Base-by-base conservation (phyloP, 2,113 vertebrate genomes). In the Rissa tridactyla region DNA sequence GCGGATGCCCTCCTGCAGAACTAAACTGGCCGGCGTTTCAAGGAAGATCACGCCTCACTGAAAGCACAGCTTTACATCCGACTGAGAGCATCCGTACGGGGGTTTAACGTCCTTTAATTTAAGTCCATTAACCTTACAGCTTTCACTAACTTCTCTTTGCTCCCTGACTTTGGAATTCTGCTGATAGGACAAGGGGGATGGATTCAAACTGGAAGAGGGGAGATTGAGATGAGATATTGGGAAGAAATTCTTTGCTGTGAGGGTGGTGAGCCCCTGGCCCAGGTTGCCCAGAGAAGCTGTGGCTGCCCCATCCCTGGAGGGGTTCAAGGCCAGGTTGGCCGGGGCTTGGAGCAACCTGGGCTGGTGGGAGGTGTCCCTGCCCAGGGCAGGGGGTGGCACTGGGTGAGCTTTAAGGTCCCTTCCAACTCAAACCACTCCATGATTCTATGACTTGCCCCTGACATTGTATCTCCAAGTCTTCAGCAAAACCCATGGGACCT, bases 381-480 rank as follows among this genome's bases (percentile, higher is more conserved):
- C 55, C 32, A 58, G 51, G 26, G 51, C 51, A 52, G 26, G 15
- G 19, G 7, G 10, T 61, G n/a, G 36, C 4, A 40, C 26, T 9
- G 3, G 25, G 8, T 40, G 25, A 2, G 6, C 61, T 40, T 40
- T 2, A 27, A 62, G 61, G 16, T 62, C 61, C 61, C 61, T 64
- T 40, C 36, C 16, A 18, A 40, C 36, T 26, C 11, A 29, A 40
- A 40, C 36, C 36, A 13, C 9, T n/a, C 34, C 9, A 2, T 60
- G 57, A 21, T 38, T 38, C 60, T 18, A 29, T 27, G 36, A 64
- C 19, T 13, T 34, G 34, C 15, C 49, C 61, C 26, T 42, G 26
- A 27, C 0, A 1, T 55, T 34, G 0, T 4, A 34, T 3, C 51
- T 44, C 15, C 5, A 66, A 57, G 22, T 2, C 14, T 40, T 18